Percentiles rank a stretch among this genome's conserved stretches.
phyloP scores from a whole-genome alignment of 1,140 invertebrate genomes.

The Calephelis nemesis region DNA sequence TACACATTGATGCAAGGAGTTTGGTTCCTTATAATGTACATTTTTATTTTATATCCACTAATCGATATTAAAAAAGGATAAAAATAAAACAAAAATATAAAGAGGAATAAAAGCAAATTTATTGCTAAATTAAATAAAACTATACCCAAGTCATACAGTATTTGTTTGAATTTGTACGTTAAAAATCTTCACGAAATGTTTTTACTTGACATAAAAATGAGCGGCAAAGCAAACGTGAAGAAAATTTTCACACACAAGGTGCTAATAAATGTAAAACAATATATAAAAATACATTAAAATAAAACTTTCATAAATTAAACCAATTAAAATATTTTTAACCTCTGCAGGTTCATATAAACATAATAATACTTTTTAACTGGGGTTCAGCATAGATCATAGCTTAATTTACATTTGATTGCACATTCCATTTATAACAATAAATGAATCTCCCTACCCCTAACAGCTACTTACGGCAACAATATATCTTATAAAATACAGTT shows the following conservation, averaged over 20 bases:
- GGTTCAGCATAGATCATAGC: conserved; percentile 58
- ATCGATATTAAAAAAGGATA: conserved; percentile 49
- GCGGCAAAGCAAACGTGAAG: conserved; percentile 33
- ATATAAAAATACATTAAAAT: conserved; percentile 62
- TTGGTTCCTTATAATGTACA: conserved; percentile 77
- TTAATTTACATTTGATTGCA: conserved; percentile 76
- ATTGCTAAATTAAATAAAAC: conserved; percentile 79
- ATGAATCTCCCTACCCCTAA: conserved; percentile 53
- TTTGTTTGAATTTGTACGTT: conserved; percentile 62
- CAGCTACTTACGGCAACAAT: conserved; percentile 41
- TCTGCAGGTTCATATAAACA: conserved; percentile 72
- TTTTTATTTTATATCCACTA: conserved; percentile 45
- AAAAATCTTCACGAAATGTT: conserved; percentile 36
- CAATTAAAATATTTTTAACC: conserved; percentile 76
- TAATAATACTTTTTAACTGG: conserved; percentile 78
- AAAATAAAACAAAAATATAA: conserved; percentile 70
- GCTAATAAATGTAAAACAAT: conserved; percentile 58
- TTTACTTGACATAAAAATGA: conserved; percentile 16
- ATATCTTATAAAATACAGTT: conserved; percentile 50
- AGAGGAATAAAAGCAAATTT: conserved; percentile 78
- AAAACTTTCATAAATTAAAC: conserved; percentile 74
- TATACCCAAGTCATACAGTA: conserved; percentile 72
- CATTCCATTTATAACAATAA: conserved; percentile 73
- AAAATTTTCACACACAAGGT: conserved; percentile 41
- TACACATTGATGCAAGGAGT: conserved; percentile 77